Evolutionary conservation across 2,113 vertebrate genomes (phyloP).

Genomic region (Raja brachyura): DNA sequence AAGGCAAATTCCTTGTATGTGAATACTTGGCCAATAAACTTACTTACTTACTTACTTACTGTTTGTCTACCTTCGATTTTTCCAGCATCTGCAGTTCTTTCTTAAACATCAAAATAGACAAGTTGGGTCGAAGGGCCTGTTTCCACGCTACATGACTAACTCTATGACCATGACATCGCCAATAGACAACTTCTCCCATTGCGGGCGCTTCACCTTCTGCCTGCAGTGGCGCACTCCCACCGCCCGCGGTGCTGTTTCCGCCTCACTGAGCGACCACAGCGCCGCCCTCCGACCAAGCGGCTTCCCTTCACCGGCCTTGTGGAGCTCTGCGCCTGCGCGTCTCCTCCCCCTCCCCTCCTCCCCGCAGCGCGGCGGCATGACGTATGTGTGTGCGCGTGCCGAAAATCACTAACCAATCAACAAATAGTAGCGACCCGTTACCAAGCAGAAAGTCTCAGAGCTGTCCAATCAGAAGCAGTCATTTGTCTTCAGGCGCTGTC

Average conservation of each 20-base stretch:
- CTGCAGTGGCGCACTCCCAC: neutral
- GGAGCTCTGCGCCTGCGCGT: neutral
- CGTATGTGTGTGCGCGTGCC: neutral
- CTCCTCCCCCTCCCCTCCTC: no score
- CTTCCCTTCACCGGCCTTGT: neutral
- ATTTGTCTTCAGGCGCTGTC: neutral
- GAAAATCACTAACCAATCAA: neutral
- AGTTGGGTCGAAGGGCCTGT: no score
- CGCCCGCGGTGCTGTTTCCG: neutral
- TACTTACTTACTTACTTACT: no score
- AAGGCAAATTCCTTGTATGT: no score
- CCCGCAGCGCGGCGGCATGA: neutral
- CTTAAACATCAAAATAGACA: no score
- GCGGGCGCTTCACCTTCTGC: neutral
- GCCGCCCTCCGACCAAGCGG: neutral
- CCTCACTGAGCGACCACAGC: neutral
- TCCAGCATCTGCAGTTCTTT: no score
- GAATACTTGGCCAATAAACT: no score
- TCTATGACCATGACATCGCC: neutral
- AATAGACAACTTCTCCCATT: neutral
- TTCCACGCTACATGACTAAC: no score
- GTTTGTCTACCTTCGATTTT: no score
- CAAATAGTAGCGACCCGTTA: neutral
- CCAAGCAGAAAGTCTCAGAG: neutral
- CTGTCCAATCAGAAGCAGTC: neutral